phyloP scores from a whole-genome alignment of 2,113 vertebrate species.

The Periophthalmus modestus region DNA sequence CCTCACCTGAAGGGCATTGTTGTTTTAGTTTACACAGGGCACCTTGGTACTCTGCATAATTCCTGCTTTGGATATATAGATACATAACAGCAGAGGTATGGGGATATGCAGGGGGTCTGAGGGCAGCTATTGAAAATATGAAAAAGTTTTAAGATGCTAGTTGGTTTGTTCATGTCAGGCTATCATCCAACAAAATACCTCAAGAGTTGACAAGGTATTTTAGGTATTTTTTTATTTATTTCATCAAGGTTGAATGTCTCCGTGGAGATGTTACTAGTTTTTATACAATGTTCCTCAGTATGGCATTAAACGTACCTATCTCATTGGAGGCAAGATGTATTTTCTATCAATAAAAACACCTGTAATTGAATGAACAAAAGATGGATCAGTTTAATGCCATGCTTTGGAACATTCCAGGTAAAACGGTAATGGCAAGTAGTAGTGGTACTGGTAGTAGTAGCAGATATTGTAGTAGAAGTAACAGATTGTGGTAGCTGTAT shows the following conservation, averaged over 20 bases:
- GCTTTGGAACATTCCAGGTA: too few species aligned
- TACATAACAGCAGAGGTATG: slow-evolving; percentile 14
- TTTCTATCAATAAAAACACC: too few species aligned
- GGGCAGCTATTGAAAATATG: slow-evolving; percentile 9
- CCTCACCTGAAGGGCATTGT: slow-evolving; percentile 43
- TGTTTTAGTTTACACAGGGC: slow-evolving; percentile 40
- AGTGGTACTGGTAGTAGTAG: background rate
- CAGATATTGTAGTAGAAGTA: background rate
- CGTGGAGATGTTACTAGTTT: too few species aligned
- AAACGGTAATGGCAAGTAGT: too few species aligned
- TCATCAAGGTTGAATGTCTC: too few species aligned
- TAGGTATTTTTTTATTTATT: too few species aligned
- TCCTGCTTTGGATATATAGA: background rate
- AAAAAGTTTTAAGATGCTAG: background rate
- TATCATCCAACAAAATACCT: too few species aligned
- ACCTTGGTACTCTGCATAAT: slow-evolving; percentile 45
- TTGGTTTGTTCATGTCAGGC: background rate
- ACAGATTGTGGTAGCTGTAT: background rate
- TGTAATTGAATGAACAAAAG: too few species aligned
- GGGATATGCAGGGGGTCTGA: slow-evolving; percentile 12
- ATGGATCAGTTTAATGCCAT: background rate
- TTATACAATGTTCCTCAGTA: too few species aligned
- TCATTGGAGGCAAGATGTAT: too few species aligned
- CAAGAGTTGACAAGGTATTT: too few species aligned
- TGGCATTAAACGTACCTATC: too few species aligned